Evolutionary conservation across 2,113 vertebrate species (phyloP), one percentile per base, ranked within the genome.

Genomic region (Micronycteris hirsuta): DNA sequence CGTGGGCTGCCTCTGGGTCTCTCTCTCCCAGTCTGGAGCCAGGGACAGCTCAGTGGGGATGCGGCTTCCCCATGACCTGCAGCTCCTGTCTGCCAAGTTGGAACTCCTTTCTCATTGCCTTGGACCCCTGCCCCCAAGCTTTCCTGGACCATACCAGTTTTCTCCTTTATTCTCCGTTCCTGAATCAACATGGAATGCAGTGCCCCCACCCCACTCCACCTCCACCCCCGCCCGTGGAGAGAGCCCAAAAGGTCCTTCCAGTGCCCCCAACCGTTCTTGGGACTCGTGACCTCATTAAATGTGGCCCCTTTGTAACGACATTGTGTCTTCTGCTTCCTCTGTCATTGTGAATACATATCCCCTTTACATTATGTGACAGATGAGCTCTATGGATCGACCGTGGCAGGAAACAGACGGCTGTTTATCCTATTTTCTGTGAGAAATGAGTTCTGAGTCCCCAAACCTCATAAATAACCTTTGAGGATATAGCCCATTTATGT

Each of bases 1-100:
- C 63, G 20, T 26, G 76, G 70, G 19, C 3, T n/a, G 43, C 26
- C 41, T n/a, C 28, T 17, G 4, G 80, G 36, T 47, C 16, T n/a
- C 43, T 54, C 38, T n/a, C n/a, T n/a, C n/a, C 15, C 9, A 2
- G 47, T n/a, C 4, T 5, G 71, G 28, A 28, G 15, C 33, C 14
- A 16, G 47, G 56, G 36, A 11, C 1, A 12, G 56, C 71, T 9
- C 12, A 15, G 6, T 0, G 12, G 16, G 26, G 9, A 67, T 33
- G 17, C 2, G 5, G 13, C 2, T 16, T 5, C 11, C 9, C 36
- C 5, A 1, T 8, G 33, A 12, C 13, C 17, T 5, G 11, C 43
- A 7, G 3, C 2, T 28, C 68, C 17, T 2, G 0, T 11, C 8
- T 43, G 0, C n/a, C 13, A 12, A 3, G 12, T 0, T 0, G 11